A percentile compares a stretch with the other conserved stretches of the same genome.
Conservation (phyloP, 30 jellyfish, hydroid and myxozoan genomes). For the Hydra vulgaris region DNA sequence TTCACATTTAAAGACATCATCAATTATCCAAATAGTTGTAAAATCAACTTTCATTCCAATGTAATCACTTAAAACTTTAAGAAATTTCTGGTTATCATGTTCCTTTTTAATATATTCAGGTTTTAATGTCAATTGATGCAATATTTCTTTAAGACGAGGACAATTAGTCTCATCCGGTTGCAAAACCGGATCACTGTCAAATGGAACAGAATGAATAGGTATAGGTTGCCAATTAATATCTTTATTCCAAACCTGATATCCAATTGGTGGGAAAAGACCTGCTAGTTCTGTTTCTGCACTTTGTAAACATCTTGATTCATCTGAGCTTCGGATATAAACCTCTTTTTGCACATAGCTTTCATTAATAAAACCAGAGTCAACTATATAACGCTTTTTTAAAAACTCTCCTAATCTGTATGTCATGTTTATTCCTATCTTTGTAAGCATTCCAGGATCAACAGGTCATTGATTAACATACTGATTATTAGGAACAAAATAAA, state of each 20-base stretch:
- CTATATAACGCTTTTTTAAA: too few relatives aligned
- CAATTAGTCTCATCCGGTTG: background rate
- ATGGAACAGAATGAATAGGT: slow-evolving; percentile 87
- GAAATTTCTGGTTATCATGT: background rate
- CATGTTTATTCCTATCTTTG: too few relatives aligned
- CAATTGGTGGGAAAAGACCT: slow-evolving; percentile 79
- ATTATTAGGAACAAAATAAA: too few relatives aligned
- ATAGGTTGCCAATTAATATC: slow-evolving; percentile 64
- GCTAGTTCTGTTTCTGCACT: slow-evolving; percentile 95
- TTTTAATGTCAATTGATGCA: background rate
- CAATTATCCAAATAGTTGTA: background rate
- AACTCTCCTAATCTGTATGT: too few relatives aligned
- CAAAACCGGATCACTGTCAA: slow-evolving; percentile 48
- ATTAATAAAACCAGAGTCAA: too few relatives aligned
- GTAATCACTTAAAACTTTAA: background rate
- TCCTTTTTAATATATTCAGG: slow-evolving; percentile 1
- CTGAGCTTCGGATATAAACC: slow-evolving; percentile 79
- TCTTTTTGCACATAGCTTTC: too few relatives aligned
- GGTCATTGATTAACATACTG: too few relatives aligned
- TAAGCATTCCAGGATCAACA: too few relatives aligned
- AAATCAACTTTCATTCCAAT: slow-evolving; percentile 4
- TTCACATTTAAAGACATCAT: slow-evolving; percentile 1
- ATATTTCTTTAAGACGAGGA: background rate
- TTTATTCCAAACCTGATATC: slow-evolving; percentile 46
- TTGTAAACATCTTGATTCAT: slow-evolving; percentile 68